These are phyloP conservation scores for Lysandra coridon DNA, from an alignment of 2,888 invertebrate species.

Conservation along the genomic window DNA sequence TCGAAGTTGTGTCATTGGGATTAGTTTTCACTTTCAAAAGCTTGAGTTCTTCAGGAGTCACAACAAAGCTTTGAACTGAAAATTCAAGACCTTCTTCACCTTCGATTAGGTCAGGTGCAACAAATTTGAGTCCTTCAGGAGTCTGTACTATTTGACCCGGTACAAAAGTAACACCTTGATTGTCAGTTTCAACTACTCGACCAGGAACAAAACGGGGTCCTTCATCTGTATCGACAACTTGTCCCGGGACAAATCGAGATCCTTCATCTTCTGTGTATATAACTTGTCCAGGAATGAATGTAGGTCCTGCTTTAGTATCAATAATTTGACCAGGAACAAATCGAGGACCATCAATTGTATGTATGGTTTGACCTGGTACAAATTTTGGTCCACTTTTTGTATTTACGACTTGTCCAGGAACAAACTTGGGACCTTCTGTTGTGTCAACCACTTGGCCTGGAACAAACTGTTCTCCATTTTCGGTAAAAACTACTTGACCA, in stretches of 20 bases:
- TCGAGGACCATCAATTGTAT: slow-evolving; percentile 85
- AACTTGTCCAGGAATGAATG: slow-evolving; percentile 89
- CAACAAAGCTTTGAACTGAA: slow-evolving; percentile 85
- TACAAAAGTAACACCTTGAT: slow-evolving; percentile 86
- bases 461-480: slow-evolving; percentile 85
- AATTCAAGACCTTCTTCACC: slow-evolving; percentile 84
- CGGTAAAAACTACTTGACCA: slow-evolving; percentile 85
- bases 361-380: slow-evolving; percentile 86
- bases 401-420: slow-evolving; percentile 88
- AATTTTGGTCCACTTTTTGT: slow-evolving; percentile 84
- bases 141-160: slow-evolving; percentile 89
- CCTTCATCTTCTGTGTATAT: slow-evolving; percentile 83
- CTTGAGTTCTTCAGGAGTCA: slow-evolving; percentile 76
- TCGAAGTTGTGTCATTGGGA: slow-evolving; percentile 73
- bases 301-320: slow-evolving; percentile 86
- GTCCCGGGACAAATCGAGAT: slow-evolving; percentile 82
- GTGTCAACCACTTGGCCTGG: slow-evolving; percentile 88
- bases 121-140: slow-evolving; percentile 84
- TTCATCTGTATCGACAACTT: slow-evolving; percentile 86
- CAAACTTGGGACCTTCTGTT: slow-evolving; percentile 85
- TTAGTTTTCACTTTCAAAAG: slow-evolving; percentile 75
- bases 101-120: slow-evolving; percentile 84
- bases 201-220: slow-evolving; percentile 87
- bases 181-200: slow-evolving; percentile 85
- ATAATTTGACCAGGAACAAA: slow-evolving; percentile 91